phyloP scores from a whole-genome alignment of 2,113 vertebrate species.

The Albula glossodonta region DNA sequence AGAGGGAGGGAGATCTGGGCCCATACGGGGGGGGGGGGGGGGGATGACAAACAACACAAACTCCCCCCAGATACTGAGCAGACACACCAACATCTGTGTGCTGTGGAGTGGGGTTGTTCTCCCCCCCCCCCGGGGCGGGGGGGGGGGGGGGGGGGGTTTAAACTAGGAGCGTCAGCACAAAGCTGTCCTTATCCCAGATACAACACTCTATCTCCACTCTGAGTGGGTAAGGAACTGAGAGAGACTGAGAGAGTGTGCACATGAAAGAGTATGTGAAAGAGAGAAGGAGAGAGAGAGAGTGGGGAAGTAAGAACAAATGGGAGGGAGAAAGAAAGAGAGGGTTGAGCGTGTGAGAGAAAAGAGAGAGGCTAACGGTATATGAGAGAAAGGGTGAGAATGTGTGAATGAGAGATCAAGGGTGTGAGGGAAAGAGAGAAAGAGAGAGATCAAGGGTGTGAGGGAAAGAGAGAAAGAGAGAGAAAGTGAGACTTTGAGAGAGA shows the following conservation, averaged over 20 bases:
- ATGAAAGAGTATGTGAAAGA: neutral
- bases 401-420: no score
- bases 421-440: neutral
- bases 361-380: neutral
- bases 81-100: no score
- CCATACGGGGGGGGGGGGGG: no score
- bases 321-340: slow-evolving; percentile 7
- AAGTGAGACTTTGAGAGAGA: no score
- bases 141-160: neutral
- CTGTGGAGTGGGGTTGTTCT: no score
- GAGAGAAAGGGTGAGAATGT: neutral
- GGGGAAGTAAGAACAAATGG: slow-evolving; percentile 19
- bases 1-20: neutral
- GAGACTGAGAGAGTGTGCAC: neutral
- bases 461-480: slow-evolving; percentile 9
- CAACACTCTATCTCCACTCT: slow-evolving; percentile 13
- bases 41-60: no score
- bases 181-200: slow-evolving; percentile 40
- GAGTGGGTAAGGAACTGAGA: slow-evolving; percentile 13
- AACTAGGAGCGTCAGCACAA: slow-evolving; percentile 46
- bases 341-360: slow-evolving; percentile 1
- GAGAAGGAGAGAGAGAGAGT: slow-evolving; percentile 10
- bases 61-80: no score
- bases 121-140: no score
- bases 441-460: neutral